phyloP scores from a whole-genome alignment of 2,888 invertebrate species.

The Aporophyla lueneburgensis region DNA sequence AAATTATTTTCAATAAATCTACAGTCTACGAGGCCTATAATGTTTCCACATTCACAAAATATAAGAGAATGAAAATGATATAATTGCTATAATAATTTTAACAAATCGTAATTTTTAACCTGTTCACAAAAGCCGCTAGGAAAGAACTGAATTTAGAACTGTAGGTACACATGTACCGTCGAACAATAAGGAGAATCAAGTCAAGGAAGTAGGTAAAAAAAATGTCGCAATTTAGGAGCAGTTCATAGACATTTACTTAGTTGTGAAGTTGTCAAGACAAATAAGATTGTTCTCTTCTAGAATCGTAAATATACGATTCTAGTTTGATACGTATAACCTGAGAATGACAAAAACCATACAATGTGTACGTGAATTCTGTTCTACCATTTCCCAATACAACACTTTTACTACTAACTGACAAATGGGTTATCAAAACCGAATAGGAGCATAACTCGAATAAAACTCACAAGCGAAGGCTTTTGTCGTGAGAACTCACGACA shows the following conservation, averaged over 20 bases:
- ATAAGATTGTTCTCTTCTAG: not conserved
- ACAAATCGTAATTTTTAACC: not conserved
- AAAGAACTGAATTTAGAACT: not conserved
- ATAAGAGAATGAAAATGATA: not conserved
- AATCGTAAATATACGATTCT: not conserved
- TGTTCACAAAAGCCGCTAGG: not conserved
- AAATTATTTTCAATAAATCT: not conserved
- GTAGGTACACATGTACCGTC: not conserved
- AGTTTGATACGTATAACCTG: not conserved
- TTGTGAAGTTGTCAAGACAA: no score
- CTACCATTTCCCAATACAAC: constrained; percentile 2
- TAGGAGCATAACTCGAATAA: constrained; percentile 36
- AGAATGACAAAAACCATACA: not conserved
- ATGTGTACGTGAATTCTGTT: not conserved
- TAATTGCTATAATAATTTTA: not conserved
- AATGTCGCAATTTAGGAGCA: not conserved
- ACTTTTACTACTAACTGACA: constrained; percentile 37
- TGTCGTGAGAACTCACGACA: constrained; percentile 3
- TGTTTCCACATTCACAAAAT: not conserved
- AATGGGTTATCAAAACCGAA: constrained; percentile 38
- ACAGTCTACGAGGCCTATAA: not conserved
- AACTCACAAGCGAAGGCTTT: constrained; percentile 10
- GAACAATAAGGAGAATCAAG: not conserved
- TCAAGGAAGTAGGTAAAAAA: not conserved
- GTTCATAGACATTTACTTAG: no score